phyloP scores from a whole-genome alignment of 2,888 invertebrate genomes.

The Drosophila kanekoi region DNA sequence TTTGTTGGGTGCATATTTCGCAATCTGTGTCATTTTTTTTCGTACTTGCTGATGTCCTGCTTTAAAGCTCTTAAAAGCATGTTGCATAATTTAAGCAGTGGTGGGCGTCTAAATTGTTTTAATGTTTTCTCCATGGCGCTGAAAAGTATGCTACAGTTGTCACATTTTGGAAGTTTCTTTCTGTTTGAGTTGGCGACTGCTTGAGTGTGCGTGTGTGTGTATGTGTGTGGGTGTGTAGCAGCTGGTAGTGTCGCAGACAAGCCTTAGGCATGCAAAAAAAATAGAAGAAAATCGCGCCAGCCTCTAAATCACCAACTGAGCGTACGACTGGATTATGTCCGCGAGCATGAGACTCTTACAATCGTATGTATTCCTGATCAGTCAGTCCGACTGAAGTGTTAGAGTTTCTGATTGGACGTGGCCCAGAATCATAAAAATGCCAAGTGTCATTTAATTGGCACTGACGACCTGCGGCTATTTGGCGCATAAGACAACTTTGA shows the following conservation, averaged over 20 bases:
- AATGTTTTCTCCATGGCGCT: constrained; percentile 43
- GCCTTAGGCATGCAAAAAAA: background rate
- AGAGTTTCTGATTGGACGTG: constrained; percentile 14
- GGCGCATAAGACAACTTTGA: constrained; percentile 34
- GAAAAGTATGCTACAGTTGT: constrained; percentile 43
- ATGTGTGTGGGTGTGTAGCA: constrained; percentile 27
- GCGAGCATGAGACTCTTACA: constrained; percentile 31
- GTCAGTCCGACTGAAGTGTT: constrained; percentile 21
- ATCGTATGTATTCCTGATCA: constrained; percentile 3
- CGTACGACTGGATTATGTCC: constrained; percentile 45
- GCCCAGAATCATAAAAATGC: background rate
- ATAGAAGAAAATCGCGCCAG: constrained; percentile 7
- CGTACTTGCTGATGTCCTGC: constrained; percentile 1
- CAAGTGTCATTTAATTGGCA: constrained; percentile 36
- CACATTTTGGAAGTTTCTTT: constrained; percentile 37
- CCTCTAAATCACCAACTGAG: constrained; percentile 41
- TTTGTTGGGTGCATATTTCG: constrained; percentile 45
- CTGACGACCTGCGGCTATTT: constrained; percentile 6
- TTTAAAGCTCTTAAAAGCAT: constrained; percentile 68
- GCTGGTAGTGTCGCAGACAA: constrained; percentile 18
- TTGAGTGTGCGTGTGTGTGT: constrained; percentile 9
- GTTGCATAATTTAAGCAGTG: constrained; percentile 73
- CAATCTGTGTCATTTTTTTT: constrained; percentile 45
- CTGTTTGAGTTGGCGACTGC: constrained; percentile 35
- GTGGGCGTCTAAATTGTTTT: constrained; percentile 60